phyloP scores from a whole-genome alignment of 2,888 invertebrate species.

The Diaprepes abbreviatus region DNA sequence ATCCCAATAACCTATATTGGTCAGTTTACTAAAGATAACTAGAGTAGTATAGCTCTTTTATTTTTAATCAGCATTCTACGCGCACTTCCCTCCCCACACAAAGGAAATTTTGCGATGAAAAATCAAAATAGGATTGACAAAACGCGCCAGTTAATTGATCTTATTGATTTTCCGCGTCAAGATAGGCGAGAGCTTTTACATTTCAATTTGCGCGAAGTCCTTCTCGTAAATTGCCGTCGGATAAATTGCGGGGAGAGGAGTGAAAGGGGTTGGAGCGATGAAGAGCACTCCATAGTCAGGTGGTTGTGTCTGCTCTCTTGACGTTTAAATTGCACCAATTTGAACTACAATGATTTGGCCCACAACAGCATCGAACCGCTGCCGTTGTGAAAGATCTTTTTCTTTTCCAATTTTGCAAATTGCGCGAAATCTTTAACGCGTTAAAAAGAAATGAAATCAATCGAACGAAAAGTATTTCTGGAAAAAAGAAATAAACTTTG shows the following conservation, averaged over 20 bases:
- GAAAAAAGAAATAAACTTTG: slow-evolving; percentile 7
- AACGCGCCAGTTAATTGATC: slow-evolving; percentile 52
- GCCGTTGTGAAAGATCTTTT: slow-evolving; percentile 57
- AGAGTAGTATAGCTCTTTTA: neutral
- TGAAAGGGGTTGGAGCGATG: slow-evolving; percentile 62
- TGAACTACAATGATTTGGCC: slow-evolving; percentile 62
- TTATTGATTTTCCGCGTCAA: slow-evolving; percentile 56
- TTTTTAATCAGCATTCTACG: neutral
- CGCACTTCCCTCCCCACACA: neutral
- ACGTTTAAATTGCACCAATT: slow-evolving; percentile 67
- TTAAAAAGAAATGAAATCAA: slow-evolving; percentile 33
- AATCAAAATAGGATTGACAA: slow-evolving; percentile 42
- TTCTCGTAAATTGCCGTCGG: slow-evolving; percentile 65
- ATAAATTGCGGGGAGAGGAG: slow-evolving; percentile 62
- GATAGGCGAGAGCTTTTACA: slow-evolving; percentile 63
- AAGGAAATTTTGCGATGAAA: slow-evolving; percentile 10
- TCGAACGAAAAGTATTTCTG: slow-evolving; percentile 39
- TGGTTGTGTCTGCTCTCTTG: slow-evolving; percentile 68
- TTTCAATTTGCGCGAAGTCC: slow-evolving; percentile 67
- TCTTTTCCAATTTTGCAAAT: slow-evolving; percentile 52
- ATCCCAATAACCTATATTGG: neutral
- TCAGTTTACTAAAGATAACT: neutral
- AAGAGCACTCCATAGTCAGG: slow-evolving; percentile 68
- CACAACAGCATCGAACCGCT: slow-evolving; percentile 49
- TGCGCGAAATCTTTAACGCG: slow-evolving; percentile 42